Base-by-base conservation (phyloP, 2,113 vertebrate genomes). In the Bucco capensis region DNA sequence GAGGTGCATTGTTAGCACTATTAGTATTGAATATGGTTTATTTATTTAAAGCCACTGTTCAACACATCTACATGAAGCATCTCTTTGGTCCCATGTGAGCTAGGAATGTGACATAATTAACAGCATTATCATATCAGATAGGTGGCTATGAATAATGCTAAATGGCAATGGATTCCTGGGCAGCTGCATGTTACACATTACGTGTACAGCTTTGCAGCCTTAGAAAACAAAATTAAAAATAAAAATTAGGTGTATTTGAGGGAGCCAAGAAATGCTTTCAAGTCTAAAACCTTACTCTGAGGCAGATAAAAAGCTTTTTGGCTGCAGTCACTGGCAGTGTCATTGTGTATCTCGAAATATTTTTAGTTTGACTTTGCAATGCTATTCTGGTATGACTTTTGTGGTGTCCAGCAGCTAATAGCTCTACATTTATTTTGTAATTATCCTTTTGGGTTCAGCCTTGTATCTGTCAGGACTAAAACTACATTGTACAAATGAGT, bases 121-220 rank as follows among this genome's bases (percentile, higher is more conserved):
- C 93, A 92, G 78, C 40, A 46, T 47, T 81, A 74, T 94, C 83
- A 42, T 15, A 37, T 15, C 18, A 37, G 84, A 46, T 44, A n/a
- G 38, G 65, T 78, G 60, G 64, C 57, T 74, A 13, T 71, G 82
- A 91, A 81, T 89, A 94, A 74, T 58, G 40, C 50, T 62, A 75
- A 65, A 79, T 93, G 94, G 94, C 60, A 88, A 22, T 30, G 79
- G 77, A 93, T 91, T 96, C 77, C 93, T 86, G 42, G 73, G 93
- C 83, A 88, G 83, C 75, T 83, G 51, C 6, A 4, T 40, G 46
- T 64, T 94, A 50, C 67, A 65, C 9, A 28, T n/a, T 79, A 40
- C 90, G 71, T 44, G 31, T 50, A 65, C 42, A 71, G 77, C 65
- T 81, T 78, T 83, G 71, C 47, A 93, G 53, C 79, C 73, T 91